Conservation (phyloP, 23 tunicate species). For the Clavelina lepadiformis region DNA sequence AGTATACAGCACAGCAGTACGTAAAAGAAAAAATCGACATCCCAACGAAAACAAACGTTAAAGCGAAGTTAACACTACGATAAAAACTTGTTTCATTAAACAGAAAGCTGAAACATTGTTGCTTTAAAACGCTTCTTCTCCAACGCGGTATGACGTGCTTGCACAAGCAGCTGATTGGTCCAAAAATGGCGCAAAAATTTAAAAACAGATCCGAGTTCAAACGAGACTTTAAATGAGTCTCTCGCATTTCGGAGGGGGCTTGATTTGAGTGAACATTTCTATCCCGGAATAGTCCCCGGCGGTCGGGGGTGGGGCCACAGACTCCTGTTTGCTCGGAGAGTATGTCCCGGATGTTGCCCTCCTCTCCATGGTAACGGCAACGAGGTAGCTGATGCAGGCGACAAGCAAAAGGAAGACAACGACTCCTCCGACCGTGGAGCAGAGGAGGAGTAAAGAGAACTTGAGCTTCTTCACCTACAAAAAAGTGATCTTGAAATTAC, state of each 20-base stretch:
- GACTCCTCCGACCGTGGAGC: conserved; percentile 26
- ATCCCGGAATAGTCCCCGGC: conserved; percentile 7
- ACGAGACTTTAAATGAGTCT: conserved; percentile 25
- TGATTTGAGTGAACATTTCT: conserved; percentile 28
- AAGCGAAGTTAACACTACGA: too few relatives aligned
- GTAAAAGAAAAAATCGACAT: too few relatives aligned
- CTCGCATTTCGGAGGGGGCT: conserved; percentile 42
- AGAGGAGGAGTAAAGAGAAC: conserved; percentile 3
- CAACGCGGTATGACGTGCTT: too few relatives aligned
- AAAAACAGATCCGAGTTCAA: too few relatives aligned
- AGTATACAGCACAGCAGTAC: too few relatives aligned
- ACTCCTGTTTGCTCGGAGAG: conserved; percentile 52
- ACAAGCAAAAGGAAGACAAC: conserved; percentile 24
- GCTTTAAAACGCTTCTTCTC: too few relatives aligned
- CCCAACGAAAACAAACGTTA: too few relatives aligned
- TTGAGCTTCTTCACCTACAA: not conserved
- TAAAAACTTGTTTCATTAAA: too few relatives aligned
- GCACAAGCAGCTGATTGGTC: too few relatives aligned
- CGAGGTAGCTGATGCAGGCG: conserved; percentile 4
- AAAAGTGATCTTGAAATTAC: too few relatives aligned
- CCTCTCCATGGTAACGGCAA: conserved; percentile 32
- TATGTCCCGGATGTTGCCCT: conserved; percentile 53
- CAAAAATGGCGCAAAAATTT: too few relatives aligned
- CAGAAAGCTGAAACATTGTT: too few relatives aligned
- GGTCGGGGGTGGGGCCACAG: conserved; percentile 1